phyloP scores from a whole-genome alignment of 2,113 vertebrate species.

The Ondatra zibethicus region DNA sequence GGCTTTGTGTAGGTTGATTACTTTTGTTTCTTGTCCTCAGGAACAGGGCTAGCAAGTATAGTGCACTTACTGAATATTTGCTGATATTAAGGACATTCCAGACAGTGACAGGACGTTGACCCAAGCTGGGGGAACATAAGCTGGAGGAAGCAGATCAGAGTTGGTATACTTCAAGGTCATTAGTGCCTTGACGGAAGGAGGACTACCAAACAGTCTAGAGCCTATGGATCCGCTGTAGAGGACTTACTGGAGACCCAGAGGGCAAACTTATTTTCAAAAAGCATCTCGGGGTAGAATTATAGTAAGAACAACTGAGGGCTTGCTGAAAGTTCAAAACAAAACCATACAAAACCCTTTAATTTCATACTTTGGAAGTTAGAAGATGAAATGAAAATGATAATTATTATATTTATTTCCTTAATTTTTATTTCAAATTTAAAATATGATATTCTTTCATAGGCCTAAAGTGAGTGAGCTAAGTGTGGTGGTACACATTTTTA shows the following conservation, averaged over 20 bases:
- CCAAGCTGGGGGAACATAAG: background rate
- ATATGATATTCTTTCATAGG: background rate
- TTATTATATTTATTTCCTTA: slow-evolving; percentile 34
- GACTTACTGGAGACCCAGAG: background rate
- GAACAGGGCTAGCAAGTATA: background rate
- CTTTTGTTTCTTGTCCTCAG: background rate
- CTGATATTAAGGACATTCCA: background rate
- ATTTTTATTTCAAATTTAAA: slow-evolving; percentile 51
- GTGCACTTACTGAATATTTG: background rate
- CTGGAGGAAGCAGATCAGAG: background rate
- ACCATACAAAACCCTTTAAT: background rate
- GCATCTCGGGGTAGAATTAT: background rate
- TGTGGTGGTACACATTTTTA: background rate
- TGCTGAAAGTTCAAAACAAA: background rate
- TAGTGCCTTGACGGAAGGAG: background rate
- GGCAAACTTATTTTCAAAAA: background rate
- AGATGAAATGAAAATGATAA: background rate
- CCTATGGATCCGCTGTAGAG: background rate
- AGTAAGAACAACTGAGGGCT: slow-evolving; percentile 1
- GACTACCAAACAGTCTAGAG: background rate
- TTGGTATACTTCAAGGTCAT: background rate
- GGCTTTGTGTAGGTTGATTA: background rate
- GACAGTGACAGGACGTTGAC: background rate
- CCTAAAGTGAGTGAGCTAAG: background rate
- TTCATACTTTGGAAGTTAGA: background rate